Percentiles rank a stretch among this genome's conserved stretches.
Evolutionary conservation across 2,888 invertebrate genomes (phyloP).

Genomic region (Agrypnus murinus): DNA sequence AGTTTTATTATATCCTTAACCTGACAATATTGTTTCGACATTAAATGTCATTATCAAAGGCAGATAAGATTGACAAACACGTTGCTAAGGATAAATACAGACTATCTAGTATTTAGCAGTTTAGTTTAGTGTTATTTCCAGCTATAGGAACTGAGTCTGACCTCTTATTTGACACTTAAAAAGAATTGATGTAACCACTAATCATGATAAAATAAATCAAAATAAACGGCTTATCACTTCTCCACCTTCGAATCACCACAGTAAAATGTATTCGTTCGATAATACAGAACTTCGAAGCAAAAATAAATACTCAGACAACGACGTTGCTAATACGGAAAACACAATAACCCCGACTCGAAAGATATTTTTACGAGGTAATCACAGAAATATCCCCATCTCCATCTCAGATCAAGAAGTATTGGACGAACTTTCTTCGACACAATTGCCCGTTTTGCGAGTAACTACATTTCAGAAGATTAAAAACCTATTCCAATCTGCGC

Average conservation of each 20-base stretch:
- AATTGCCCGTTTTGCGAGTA: conserved; percentile 7
- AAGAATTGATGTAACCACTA: background rate
- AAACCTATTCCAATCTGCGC: conserved; percentile 9
- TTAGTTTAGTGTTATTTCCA: too few relatives aligned
- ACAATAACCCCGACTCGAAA: background rate
- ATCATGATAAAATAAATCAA: conserved; percentile 1
- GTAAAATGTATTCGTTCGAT: conserved; percentile 12
- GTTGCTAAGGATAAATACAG: too few relatives aligned
- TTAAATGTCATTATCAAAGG: too few relatives aligned
- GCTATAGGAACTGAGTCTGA: too few relatives aligned
- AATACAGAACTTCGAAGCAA: conserved; percentile 8
- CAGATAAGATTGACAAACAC: too few relatives aligned
- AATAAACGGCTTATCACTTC: conserved; percentile 7
- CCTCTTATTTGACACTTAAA: too few relatives aligned
- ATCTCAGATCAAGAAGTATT: conserved; percentile 4
- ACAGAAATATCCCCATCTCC: conserved; percentile 16
- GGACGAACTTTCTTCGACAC: conserved; percentile 1
- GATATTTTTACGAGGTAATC: conserved; percentile 12
- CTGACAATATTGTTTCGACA: too few relatives aligned
- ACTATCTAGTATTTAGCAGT: too few relatives aligned
- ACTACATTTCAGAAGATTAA: background rate
- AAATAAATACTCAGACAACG: background rate
- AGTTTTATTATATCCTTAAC: too few relatives aligned
- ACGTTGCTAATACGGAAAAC: background rate
- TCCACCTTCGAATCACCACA: background rate